Conservation (phyloP, 2,797 vertebrate genomes). For the Cygnus olor region DNA sequence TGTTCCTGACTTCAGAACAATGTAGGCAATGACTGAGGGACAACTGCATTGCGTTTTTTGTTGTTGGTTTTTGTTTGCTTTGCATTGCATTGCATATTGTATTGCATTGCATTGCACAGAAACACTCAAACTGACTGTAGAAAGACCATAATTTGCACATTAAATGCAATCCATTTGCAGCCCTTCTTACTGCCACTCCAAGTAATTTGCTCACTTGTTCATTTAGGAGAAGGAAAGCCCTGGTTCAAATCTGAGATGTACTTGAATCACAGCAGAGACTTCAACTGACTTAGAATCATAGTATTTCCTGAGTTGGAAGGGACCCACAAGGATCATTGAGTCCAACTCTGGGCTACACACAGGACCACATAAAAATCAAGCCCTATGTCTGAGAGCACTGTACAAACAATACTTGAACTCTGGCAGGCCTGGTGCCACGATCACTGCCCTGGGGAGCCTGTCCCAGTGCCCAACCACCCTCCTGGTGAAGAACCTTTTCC, state of each 20-base stretch:
- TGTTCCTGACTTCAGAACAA: neutral
- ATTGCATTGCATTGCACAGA: neutral
- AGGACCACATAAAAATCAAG: too few species aligned
- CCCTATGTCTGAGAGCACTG: too few species aligned
- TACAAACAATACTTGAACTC: too few species aligned
- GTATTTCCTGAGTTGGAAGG: too few species aligned
- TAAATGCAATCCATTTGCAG: neutral
- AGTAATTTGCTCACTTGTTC: too few species aligned
- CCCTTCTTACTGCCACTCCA: neutral
- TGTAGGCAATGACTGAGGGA: neutral
- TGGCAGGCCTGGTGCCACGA: too few species aligned
- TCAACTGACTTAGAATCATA: neutral
- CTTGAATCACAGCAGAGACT: neutral
- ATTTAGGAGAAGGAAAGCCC: neutral
- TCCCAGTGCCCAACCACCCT: too few species aligned
- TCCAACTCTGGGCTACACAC: too few species aligned
- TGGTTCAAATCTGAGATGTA: neutral
- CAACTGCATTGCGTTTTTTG: neutral
- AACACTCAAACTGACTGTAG: neutral
- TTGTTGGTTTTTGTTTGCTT: too few species aligned
- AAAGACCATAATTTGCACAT: neutral
- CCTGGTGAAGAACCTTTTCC: too few species aligned
- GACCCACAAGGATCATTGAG: too few species aligned
- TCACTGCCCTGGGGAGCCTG: too few species aligned
- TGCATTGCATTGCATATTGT: neutral